These are phyloP conservation scores for Rhinichthys klamathensis DNA, from an alignment of 2,113 vertebrate species.

Conservation along the genomic window DNA sequence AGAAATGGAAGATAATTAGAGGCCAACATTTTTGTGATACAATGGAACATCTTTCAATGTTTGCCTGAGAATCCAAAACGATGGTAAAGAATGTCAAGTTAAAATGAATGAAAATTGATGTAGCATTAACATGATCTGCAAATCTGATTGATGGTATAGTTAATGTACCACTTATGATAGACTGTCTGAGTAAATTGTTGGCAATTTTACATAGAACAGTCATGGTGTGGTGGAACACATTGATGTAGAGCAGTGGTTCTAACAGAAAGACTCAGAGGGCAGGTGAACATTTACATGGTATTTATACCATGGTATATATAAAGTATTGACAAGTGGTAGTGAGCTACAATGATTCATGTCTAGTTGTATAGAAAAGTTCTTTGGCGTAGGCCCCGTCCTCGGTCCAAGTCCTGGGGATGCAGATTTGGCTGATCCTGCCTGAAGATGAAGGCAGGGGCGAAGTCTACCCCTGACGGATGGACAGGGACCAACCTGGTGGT, in stretches of 20 bases:
- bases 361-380: no score
- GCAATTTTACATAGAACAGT: background rate
- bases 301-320: no score
- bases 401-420: no score
- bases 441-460: no score
- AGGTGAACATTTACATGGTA: no score
- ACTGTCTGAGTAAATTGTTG: background rate
- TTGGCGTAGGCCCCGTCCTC: no score
- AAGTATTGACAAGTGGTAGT: no score
- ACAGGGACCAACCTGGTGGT: no score
- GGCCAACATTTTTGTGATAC: background rate
- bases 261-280: no score
- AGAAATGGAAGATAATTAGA: conserved; percentile 5
- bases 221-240: background rate
- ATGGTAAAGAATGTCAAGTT: background rate
- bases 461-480: no score
- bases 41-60: background rate
- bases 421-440: no score
- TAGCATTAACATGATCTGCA: background rate
- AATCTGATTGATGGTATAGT: background rate
- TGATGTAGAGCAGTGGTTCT: background rate
- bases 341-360: no score
- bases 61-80: background rate
- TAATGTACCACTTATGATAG: background rate
- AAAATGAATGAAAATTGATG: background rate